Evolutionary conservation across 2,888 invertebrate species (phyloP), one percentile per base, ranked within the genome.

Genomic region (Ennomos quercinarius): DNA sequence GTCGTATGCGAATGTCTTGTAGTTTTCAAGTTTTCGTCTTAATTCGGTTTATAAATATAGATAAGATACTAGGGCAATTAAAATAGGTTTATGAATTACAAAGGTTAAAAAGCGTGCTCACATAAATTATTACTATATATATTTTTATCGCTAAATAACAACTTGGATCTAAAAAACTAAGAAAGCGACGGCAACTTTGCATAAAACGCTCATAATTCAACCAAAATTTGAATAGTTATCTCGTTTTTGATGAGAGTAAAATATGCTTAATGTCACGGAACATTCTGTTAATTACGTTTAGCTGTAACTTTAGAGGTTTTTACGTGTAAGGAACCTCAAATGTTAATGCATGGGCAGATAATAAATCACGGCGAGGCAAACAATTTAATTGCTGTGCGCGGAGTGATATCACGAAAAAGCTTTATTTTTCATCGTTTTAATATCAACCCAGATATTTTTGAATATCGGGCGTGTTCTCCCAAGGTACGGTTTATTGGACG

Each of bases 401-500:
- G 38, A 57, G 46, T 10, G 48, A 48, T 52, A 27, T 53, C 49
- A 59, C 40, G 53, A 41, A 55, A 59, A 50, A 11, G 46, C 34
- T 48, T 48, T 42, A 48, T 43, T 59, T 55, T 27, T 27, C 27
- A 27, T 27, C 27, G 3, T 27, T 27, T 51, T 40, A 55, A 58
- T 55, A 52, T 52, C 38, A 52, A 52, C 53, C 63, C 64, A 63
- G 55, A 61, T 57, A 63, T 61, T 58, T 57, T 27, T 55, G 61
- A 43, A 57, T 41, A 38, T 61, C 44, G 63, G 63, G 48, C 43
- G 51, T 71, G 71, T 74, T 71, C 73, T 74, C 68, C 72, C 76
- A 71, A 77, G 72, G 76, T 52, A 48, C 71, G 71, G 81, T 87
- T 87, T 89, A 87, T 87, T 84, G 86, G 80, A 81, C 81, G 77